Conservation (phyloP, 1,140 invertebrate genomes). For the Saccostrea echinata region DNA sequence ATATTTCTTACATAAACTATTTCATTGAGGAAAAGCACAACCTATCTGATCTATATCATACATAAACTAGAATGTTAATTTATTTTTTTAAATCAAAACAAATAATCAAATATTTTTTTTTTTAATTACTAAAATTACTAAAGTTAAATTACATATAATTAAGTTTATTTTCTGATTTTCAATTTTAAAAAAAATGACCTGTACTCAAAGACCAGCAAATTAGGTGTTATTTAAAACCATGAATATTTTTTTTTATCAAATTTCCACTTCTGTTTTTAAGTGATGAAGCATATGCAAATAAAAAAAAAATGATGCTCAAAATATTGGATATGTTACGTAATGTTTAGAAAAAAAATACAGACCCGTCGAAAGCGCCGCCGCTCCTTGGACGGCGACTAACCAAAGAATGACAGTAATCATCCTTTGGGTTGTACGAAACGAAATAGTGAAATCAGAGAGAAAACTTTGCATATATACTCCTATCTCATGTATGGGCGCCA, state of each 20-base stretch:
- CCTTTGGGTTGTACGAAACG: slow-evolving; percentile 44
- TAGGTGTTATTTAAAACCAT: too few relatives aligned
- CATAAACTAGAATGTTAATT: too few relatives aligned
- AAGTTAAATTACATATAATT: background rate
- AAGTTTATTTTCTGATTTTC: too few relatives aligned
- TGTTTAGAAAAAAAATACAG: slow-evolving; percentile 22
- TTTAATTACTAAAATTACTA: background rate
- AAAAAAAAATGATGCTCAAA: background rate
- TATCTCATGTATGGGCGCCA: slow-evolving; percentile 28
- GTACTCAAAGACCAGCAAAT: too few relatives aligned
- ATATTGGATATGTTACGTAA: background rate
- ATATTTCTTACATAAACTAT: too few relatives aligned
- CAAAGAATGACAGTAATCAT: slow-evolving; percentile 56
- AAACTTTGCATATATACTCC: background rate
- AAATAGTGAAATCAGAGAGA: slow-evolving; percentile 30
- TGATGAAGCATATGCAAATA: background rate
- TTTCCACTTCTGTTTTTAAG: too few relatives aligned
- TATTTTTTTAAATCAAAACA: too few relatives aligned
- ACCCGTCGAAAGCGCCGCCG: slow-evolving; percentile 55
- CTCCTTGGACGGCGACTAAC: slow-evolving; percentile 49
- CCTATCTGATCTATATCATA: too few relatives aligned
- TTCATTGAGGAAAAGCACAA: too few relatives aligned
- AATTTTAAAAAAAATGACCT: too few relatives aligned
- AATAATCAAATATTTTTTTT: too few relatives aligned
- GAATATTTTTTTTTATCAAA: too few relatives aligned